A percentile compares a stretch with the other conserved stretches of the same genome.
Conservation (phyloP, 2,113 vertebrate species). For the Ptyas mucosa region DNA sequence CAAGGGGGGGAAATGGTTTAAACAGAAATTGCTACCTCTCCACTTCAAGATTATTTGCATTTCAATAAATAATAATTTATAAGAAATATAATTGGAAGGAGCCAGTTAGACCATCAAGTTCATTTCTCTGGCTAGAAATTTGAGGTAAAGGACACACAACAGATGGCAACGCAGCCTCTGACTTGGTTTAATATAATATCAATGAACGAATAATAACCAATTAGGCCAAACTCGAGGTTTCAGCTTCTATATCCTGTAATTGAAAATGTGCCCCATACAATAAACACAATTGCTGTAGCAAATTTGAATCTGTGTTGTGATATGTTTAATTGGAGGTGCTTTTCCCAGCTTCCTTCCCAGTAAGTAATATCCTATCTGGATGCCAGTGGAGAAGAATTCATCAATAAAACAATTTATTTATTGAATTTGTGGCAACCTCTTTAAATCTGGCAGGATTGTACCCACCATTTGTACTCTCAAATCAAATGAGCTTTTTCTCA, state of each 20-base stretch:
- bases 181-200: background rate
- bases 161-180: background rate
- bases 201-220: background rate
- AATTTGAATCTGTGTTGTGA: background rate
- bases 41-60: background rate
- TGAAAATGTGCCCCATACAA: background rate
- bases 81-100: background rate
- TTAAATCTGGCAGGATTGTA: background rate
- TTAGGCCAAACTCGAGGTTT: background rate
- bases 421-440: background rate
- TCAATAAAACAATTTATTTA: background rate
- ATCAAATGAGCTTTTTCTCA: constrained; percentile 33
- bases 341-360: background rate
- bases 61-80: background rate
- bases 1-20: background rate
- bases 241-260: background rate
- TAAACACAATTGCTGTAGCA: background rate
- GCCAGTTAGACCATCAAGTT: background rate
- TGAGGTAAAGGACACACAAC: background rate
- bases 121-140: background rate
- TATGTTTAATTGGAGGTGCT: background rate
- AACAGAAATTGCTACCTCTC: background rate
- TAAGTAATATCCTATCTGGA: background rate
- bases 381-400: background rate
- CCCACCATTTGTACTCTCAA: background rate